Percentiles rank a stretch among this genome's conserved stretches.
These are phyloP conservation scores for Euglossa dilemma DNA, from an alignment of 1,140 invertebrate species.

Conservation along the genomic window DNA sequence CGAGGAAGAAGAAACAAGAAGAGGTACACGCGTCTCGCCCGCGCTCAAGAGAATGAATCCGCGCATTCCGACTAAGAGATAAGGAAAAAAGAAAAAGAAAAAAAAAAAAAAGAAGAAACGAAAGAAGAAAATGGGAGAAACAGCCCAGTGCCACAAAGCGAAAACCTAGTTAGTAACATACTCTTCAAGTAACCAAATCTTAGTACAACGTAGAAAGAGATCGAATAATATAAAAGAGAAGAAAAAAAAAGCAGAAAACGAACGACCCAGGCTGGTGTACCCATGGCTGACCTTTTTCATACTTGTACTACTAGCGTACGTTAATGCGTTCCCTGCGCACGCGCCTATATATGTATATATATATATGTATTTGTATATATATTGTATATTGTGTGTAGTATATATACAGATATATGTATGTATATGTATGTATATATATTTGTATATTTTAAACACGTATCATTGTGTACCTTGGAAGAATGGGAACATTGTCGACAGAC, in stretches of 20 bases:
- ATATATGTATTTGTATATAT: background rate
- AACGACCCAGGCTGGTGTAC: slow-evolving; percentile 32
- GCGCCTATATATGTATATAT: slow-evolving; percentile 8
- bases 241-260: background rate
- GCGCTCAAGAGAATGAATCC: background rate
- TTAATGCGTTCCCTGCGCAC: slow-evolving; percentile 38
- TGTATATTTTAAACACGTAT: slow-evolving; percentile 36
- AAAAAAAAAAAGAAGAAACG: background rate
- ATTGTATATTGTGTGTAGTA: background rate
- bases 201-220: slow-evolving; percentile 75
- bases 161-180: slow-evolving; percentile 69
- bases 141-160: slow-evolving; percentile 67
- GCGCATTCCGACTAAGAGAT: slow-evolving; percentile 34
- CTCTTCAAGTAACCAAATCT: slow-evolving; percentile 75
- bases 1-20: background rate
- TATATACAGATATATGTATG: slow-evolving; percentile 10
- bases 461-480: slow-evolving; percentile 36
- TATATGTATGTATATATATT: slow-evolving; percentile 16
- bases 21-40: slow-evolving; percentile 8
- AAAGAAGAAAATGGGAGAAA: slow-evolving; percentile 3
- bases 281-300: slow-evolving; percentile 47
- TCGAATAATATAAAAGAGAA: slow-evolving; percentile 66
- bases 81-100: background rate
- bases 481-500: slow-evolving; percentile 13
- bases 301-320: slow-evolving; percentile 50